phyloP scores from a whole-genome alignment of 1,140 invertebrate genomes.

The Drosophila triauraria region DNA sequence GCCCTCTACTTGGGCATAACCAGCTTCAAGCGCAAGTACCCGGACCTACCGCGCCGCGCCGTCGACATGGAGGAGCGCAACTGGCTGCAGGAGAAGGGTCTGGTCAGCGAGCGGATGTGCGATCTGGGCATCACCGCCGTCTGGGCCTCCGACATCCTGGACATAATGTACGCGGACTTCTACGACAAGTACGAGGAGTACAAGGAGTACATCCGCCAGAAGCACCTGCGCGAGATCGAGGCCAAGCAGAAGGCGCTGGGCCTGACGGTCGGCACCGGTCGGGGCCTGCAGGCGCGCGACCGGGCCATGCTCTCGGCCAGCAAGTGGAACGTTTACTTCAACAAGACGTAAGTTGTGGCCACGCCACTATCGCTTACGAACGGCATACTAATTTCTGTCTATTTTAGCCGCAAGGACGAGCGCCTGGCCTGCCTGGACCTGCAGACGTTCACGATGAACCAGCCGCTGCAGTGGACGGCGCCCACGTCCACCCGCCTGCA shows the following conservation, averaged over 20 bases:
- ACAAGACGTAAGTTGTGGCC: slow-evolving; percentile 87
- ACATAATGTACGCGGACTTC: slow-evolving; percentile 97
- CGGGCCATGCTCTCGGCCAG: slow-evolving; percentile 94
- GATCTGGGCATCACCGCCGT: slow-evolving; percentile 97
- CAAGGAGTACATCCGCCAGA: slow-evolving; percentile 92
- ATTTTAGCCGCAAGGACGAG: slow-evolving; percentile 76
- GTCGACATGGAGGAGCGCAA: slow-evolving; percentile 96
- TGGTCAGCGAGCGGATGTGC: slow-evolving; percentile 96
- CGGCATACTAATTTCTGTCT: neutral
- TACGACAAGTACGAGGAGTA: slow-evolving; percentile 98
- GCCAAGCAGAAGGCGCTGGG: slow-evolving; percentile 86
- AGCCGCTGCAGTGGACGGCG: slow-evolving; percentile 57
- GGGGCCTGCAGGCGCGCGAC: slow-evolving; percentile 91
- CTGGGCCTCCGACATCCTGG: slow-evolving; percentile 95
- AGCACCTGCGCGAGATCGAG: slow-evolving; percentile 86
- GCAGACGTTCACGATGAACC: slow-evolving; percentile 81
- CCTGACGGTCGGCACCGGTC: slow-evolving; percentile 86
- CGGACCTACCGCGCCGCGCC: slow-evolving; percentile 92
- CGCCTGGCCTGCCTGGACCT: slow-evolving; percentile 76
- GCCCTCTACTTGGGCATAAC: slow-evolving; percentile 96
- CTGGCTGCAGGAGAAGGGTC: slow-evolving; percentile 92
- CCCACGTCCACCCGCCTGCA: slow-evolving; percentile 56
- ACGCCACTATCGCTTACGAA: no score
- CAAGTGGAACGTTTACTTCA: slow-evolving; percentile 95
- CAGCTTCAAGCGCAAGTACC: slow-evolving; percentile 98